phyloP scores from a whole-genome alignment of 2,113 vertebrate species.

The Sialia sialis region DNA sequence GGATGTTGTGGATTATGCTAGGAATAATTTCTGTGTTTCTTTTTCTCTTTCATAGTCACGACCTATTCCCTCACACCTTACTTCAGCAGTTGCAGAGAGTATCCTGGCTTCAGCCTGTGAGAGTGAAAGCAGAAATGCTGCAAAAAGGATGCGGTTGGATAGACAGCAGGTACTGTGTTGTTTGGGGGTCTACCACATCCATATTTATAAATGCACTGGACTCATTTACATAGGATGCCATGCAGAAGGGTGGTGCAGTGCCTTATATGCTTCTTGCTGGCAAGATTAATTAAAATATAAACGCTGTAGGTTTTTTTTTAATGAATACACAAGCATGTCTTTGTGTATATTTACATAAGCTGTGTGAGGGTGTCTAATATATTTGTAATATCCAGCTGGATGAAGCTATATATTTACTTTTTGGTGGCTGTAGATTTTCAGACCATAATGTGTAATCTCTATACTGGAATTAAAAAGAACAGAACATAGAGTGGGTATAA shows the following conservation, averaged over 20 bases:
- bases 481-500: background rate
- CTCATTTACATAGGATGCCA: background rate
- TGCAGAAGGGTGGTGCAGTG: background rate
- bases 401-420: background rate
- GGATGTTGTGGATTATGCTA: constrained; percentile 1
- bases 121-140: constrained; percentile 84
- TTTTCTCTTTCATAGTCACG: constrained; percentile 78
- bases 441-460: background rate
- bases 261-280: background rate
- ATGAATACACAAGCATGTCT: background rate
- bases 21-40: constrained; percentile 65
- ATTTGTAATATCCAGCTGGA: background rate
- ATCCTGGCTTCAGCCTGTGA: constrained; percentile 86
- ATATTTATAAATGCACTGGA: background rate
- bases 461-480: background rate
- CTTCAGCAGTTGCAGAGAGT: constrained; percentile 87
- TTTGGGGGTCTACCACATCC: background rate
- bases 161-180: constrained; percentile 78
- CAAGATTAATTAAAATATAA: background rate
- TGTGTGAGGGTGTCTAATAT: background rate
- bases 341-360: constrained; percentile 14
- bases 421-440: background rate
- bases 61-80: constrained; percentile 86
- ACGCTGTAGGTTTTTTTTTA: background rate
- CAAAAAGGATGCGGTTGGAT: constrained; percentile 85